Percentiles rank a stretch among this genome's conserved stretches.
Conservation (phyloP, 35 echinoderm and acorn worm genomes). For the Ptychodera flava region DNA sequence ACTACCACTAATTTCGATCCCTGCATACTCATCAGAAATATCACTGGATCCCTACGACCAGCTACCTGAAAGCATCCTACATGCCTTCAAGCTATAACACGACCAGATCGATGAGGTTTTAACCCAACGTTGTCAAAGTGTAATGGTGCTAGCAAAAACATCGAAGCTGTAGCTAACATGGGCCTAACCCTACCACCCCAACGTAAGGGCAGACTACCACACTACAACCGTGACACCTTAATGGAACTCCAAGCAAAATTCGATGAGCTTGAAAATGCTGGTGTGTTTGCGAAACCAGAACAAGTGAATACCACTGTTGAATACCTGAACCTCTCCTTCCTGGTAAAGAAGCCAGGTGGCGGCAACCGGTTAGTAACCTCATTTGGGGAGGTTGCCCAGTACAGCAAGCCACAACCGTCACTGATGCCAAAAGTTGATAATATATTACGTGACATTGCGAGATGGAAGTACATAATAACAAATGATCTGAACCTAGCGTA, state of each 20-base stretch:
- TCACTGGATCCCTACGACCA: background rate
- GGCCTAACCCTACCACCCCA: background rate
- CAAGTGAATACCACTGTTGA: background rate
- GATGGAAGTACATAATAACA: background rate
- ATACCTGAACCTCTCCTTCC: conserved; percentile 11
- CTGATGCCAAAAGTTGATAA: background rate
- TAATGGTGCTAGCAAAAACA: background rate
- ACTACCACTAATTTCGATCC: background rate
- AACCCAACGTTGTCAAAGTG: conserved; percentile 4
- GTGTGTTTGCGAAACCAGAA: conserved; percentile 12
- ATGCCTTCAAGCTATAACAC: background rate
- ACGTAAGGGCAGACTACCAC: conserved; percentile 1
- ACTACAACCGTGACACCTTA: conserved; percentile 11
- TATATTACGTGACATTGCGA: background rate
- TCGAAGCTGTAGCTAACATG: conserved; percentile 1
- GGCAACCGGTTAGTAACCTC: background rate
- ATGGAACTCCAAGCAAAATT: background rate
- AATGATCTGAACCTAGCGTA: background rate
- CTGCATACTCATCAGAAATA: background rate
- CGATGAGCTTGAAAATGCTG: background rate
- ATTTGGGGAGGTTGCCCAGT: background rate
- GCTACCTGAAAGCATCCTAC: background rate
- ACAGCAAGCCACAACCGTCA: conserved; percentile 3
- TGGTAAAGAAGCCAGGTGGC: conserved; percentile 4
- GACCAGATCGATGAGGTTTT: background rate